Base-by-base conservation (phyloP, 2,888 invertebrate genomes). In the Griposia aprilina region DNA sequence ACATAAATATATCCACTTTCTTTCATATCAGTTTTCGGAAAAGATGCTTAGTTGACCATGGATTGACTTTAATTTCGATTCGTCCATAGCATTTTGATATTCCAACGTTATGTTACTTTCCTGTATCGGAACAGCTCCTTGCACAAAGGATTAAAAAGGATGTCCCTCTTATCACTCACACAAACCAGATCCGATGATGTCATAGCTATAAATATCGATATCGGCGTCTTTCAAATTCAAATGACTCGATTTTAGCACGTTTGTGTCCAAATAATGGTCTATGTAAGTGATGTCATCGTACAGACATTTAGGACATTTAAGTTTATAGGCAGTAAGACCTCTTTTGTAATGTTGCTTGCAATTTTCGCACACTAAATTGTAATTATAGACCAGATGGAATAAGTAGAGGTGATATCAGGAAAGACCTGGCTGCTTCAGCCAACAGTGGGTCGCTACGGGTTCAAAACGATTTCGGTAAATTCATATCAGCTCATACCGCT, bases 211-310 rank as follows among this genome's bases (percentile, higher is more conserved):
- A 81, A 74, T 74, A 72, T 15, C 20, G 57, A 65, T 65, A 82
- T 82, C 74, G 74, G 74, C 41, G 41, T 65, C 83, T 82, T 86
- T 78, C 65, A 84, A 50, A 86, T 78, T 76, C 60, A 68, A 86
- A 83, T 76, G 70, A 62, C 69, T 74, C 65, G 67, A 74, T 69
- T 84, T 86, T 78, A 83, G 73, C 68, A 82, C 74, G 73, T 78
- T 78, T 71, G 50, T 52, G 67, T 48, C 66, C 83, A 78, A 82
- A 86, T 78, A 83, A 73, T 78, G 55, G 41, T 23, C 15, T 82
- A 45, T 52, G 66, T 68, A 23, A 17, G 50, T 84, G 86, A 86
- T 74, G 74, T 82, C 83, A 86, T 73, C 36, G 30, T 48, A 3
- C 52, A 60, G 5, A 55, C 52, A 85, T 86, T 76, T 74, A 68